These are phyloP conservation scores for Thumatha senex DNA, from an alignment of 2,888 invertebrate species.

Conservation along the genomic window DNA sequence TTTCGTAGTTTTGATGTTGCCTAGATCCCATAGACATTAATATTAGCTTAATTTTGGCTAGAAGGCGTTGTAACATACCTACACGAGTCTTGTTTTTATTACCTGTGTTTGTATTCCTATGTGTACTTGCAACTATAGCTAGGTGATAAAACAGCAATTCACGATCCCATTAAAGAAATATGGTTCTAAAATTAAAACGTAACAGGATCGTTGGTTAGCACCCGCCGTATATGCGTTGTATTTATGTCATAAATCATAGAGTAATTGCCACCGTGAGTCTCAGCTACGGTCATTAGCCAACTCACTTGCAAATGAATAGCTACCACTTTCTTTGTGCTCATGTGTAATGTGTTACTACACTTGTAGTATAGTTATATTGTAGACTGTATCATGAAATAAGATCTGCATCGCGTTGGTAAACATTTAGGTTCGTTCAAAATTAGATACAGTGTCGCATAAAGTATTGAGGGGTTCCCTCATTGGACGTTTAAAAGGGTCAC, in stretches of 20 bases:
- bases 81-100: too few relatives aligned
- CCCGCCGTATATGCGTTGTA: conserved; percentile 44
- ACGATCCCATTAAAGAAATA: conserved; percentile 8
- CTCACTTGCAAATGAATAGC: conserved; percentile 40
- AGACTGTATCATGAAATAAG: conserved; percentile 1
- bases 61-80: too few relatives aligned
- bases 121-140: neutral
- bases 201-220: conserved; percentile 42
- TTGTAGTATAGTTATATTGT: neutral
- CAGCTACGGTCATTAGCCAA: conserved; percentile 39
- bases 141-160: neutral
- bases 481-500: too few relatives aligned
- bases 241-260: conserved; percentile 65
- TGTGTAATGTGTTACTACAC: conserved; percentile 1
- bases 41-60: too few relatives aligned
- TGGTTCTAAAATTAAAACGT: conserved; percentile 58
- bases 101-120: too few relatives aligned
- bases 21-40: too few relatives aligned
- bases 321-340: conserved; percentile 28
- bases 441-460: too few relatives aligned
- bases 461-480: too few relatives aligned
- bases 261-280: conserved; percentile 57
- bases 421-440: too few relatives aligned
- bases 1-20: too few relatives aligned
- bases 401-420: neutral